Evolutionary conservation across 2,888 invertebrate species (phyloP).

Genomic region (Brachyopa scutellaris): DNA sequence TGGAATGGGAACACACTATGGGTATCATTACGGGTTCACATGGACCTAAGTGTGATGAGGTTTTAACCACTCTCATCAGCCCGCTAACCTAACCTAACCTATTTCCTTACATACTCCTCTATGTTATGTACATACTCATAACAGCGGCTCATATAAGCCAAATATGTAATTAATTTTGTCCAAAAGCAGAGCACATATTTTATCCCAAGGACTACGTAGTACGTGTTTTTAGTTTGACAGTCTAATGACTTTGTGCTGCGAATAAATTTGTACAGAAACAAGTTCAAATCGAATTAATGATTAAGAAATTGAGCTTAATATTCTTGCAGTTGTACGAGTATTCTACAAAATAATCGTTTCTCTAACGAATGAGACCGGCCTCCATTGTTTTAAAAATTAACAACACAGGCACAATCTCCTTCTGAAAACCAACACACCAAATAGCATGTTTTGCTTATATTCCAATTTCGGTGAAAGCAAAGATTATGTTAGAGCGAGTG

Average conservation of each 20-base stretch:
- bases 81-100: no score
- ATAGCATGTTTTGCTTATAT: conserved; percentile 1
- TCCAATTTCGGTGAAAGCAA: conserved; percentile 1
- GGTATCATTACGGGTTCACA: no score
- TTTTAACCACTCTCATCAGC: no score
- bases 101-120: no score
- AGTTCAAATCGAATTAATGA: conserved; percentile 38
- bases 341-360: conserved; percentile 33
- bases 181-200: no score
- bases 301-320: conserved; percentile 24
- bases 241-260: conserved; percentile 7
- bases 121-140: no score
- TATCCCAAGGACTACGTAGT: no score
- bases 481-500: not conserved
- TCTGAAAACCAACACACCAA: conserved; percentile 37
- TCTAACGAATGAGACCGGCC: conserved; percentile 48
- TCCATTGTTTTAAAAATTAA: conserved; percentile 60
- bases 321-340: not conserved
- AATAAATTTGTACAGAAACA: not conserved
- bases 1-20: no score
- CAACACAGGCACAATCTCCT: conserved; percentile 42
- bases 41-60: no score
- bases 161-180: no score
- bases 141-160: no score
- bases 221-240: conserved; percentile 4